phyloP scores from a whole-genome alignment of 1,140 invertebrate species.

The Idris sp. region DNA sequence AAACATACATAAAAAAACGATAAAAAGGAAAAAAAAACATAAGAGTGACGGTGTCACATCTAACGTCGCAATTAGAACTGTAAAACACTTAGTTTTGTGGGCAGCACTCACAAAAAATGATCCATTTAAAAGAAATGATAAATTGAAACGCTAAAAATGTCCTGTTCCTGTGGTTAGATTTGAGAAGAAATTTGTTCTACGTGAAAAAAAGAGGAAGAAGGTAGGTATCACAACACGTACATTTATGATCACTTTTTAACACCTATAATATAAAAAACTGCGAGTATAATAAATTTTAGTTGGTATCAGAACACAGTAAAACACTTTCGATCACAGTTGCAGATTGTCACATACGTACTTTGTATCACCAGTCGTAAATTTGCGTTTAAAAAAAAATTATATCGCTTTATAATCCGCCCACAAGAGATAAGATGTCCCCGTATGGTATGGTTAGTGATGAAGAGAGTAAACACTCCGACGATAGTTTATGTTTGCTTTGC shows the following conservation, averaged over 20 bases:
- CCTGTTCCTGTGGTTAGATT: no score
- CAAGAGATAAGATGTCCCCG: constrained; percentile 66
- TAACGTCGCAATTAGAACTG: constrained; percentile 12
- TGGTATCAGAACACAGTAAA: constrained; percentile 36
- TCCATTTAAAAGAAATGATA: no score
- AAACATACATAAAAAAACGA: constrained; percentile 25
- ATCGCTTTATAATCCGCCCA: constrained; percentile 68
- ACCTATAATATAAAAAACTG: not conserved
- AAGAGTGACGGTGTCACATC: constrained; percentile 16
- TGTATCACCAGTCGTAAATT: constrained; percentile 47
- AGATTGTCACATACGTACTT: constrained; percentile 13
- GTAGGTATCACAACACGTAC: constrained; percentile 46
- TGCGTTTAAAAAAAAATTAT: constrained; percentile 58
- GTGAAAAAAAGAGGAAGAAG: no score
- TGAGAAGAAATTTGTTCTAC: no score
- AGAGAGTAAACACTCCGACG: constrained; percentile 64
- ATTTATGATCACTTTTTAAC: constrained; percentile 40
- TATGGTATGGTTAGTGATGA: constrained; percentile 47
- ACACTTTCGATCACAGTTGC: constrained; percentile 36
- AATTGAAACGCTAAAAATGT: no score
- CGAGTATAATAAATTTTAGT: no score
- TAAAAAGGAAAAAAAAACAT: no score
- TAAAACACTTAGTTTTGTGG: constrained; percentile 15
- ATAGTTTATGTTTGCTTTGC: constrained; percentile 59
- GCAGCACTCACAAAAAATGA: no score